These are phyloP conservation scores for Himalopsyche tibetana DNA, from an alignment of 2,888 invertebrate species.

Conservation along the genomic window DNA sequence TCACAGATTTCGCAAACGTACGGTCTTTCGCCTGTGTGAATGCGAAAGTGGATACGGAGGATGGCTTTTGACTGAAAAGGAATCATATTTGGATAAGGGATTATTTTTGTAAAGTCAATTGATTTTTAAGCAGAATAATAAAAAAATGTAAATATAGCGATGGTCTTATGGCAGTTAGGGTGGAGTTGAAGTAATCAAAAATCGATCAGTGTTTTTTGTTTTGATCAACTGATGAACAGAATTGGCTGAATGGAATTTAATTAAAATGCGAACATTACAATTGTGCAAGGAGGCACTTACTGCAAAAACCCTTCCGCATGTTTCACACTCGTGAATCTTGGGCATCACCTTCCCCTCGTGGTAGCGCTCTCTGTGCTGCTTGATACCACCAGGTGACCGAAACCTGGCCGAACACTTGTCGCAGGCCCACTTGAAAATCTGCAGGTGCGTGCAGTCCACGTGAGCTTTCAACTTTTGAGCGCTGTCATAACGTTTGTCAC, in stretches of 20 bases:
- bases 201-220: not conserved
- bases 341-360: slow-evolving; percentile 32
- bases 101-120: not conserved
- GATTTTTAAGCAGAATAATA: too few relatives aligned
- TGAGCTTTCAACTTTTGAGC: slow-evolving; percentile 45
- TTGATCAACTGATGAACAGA: not conserved
- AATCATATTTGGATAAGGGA: not conserved
- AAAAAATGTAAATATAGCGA: too few relatives aligned
- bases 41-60: not conserved
- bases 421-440: slow-evolving; percentile 39
- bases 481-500: slow-evolving; percentile 50
- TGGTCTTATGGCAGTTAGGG: too few relatives aligned
- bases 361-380: slow-evolving; percentile 45
- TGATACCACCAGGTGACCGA: slow-evolving; percentile 47
- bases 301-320: slow-evolving; percentile 50
- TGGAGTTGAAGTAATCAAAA: not conserved
- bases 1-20: not conserved
- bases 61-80: not conserved
- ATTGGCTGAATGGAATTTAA: too few relatives aligned
- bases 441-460: slow-evolving; percentile 47
- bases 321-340: slow-evolving; percentile 39
- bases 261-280: too few relatives aligned
- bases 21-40: not conserved
- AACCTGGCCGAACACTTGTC: slow-evolving; percentile 42
- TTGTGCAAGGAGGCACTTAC: slow-evolving; percentile 7